Percentiles rank a stretch among this genome's conserved stretches.
Conservation (phyloP, 2,113 vertebrate genomes). For the Actenoides hombroni region DNA sequence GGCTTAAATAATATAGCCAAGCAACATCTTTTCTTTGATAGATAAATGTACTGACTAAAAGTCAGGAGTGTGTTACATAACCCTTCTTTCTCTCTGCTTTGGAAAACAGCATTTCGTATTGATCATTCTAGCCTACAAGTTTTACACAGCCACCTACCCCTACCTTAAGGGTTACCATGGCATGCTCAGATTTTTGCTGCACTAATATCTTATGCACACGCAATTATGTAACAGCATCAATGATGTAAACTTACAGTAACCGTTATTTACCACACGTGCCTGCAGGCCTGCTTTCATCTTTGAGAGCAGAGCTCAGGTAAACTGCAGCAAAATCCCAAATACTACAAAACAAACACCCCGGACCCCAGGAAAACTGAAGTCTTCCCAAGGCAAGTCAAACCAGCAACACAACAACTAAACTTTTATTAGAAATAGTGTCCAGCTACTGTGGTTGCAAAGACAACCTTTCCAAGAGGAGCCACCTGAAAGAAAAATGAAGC, state of each 20-base stretch:
- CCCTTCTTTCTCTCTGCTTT: not conserved
- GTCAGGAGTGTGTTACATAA: slow-evolving; percentile 29
- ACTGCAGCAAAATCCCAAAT: not conserved
- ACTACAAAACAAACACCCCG: not conserved
- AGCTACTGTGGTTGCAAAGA: not conserved
- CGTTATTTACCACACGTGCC: not conserved
- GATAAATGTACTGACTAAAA: not conserved
- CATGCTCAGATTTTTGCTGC: not conserved
- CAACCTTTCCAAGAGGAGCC: not conserved
- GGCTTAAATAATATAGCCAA: slow-evolving; percentile 1
- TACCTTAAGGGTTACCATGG: not conserved
- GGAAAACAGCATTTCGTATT: not conserved
- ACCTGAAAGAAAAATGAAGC: not conserved
- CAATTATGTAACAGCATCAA: not conserved
- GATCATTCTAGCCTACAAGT: not conserved
- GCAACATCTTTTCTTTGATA: not conserved
- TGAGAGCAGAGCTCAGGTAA: not conserved
- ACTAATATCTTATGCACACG: not conserved
- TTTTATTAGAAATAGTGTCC: not conserved
- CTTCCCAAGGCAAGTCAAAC: not conserved
- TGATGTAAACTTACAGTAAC: not conserved
- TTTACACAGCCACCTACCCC: slow-evolving; percentile 2
- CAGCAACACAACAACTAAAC: not conserved
- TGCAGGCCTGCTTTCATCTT: not conserved
- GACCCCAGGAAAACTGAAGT: not conserved